Evolutionary conservation across 2,888 invertebrate genomes (phyloP), one percentile per base, ranked within the genome.

Genomic region (Punctoribates punctum): DNA sequence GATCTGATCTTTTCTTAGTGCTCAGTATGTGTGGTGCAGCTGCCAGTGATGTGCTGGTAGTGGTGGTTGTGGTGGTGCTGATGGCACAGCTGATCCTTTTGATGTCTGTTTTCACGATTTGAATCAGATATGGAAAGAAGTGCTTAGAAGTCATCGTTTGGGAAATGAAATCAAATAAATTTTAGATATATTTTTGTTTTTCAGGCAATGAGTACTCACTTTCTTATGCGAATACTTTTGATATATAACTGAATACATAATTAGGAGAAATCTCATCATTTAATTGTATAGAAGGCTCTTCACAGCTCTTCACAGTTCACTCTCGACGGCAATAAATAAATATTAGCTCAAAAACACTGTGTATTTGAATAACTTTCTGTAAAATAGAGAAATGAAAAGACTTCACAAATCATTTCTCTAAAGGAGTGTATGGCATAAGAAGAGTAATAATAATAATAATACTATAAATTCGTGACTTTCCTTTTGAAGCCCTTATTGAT

Each of bases 291-390:
- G 54, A 54, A 54, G 54, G n/a, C 8, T 54, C 15, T 54, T 8
- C 17, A 17, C 48, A 11, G 48, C n/a, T n/a, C n/a, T n/a, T n/a
- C n/a, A 34, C 4, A 5, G n/a, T 3, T 48, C 6, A 54, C 20
- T 54, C 54, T 54, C 54, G 54, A 54, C n/a, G 4, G 54, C n/a
- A 15, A 54, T 54, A 54, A 54, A 54, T 54, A 54, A 20, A 54
- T 54, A 54, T 54, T 54, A 20, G 54, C 54, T 34, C 6, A 54
- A 54, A 54, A 17, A n/a, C 6, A n/a, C 20, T n/a, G 54, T n/a
- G 17, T 54, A 15, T n/a, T 8, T 54, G 54, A 54, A 54, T 54
- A 54, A 54, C 54, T 54, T n/a, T 54, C 17, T 48, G 17, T 11
- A 48, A 48, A 48, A 48, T n/a, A 54, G 6, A 54, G 54, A 54